Base-by-base conservation (phyloP, 2,797 vertebrate species). In the Argyrosomus regius region DNA sequence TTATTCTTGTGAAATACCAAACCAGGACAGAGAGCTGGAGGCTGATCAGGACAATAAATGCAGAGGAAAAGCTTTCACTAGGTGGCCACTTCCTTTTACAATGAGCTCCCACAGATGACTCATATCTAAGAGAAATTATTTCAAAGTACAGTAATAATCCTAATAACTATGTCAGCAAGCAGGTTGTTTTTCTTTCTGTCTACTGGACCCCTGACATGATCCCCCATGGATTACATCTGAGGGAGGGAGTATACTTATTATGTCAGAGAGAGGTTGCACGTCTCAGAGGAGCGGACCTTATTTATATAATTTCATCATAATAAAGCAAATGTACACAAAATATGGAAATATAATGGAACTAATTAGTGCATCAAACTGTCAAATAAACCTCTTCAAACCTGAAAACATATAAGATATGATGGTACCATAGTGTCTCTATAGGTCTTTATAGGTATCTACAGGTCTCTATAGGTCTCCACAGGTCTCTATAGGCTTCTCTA, bases 11-110 rank as follows among this genome's bases (percentile, higher is more conserved):
- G 10, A 63, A 56, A 20, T 17, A 48, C 28, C 22, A 13, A 9
- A 45, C 11, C 11, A 45, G 49, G 24, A 22, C 8, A 67, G 20
- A 43, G 17, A 54, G 28, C 49, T 56, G 24, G 43, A 52, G 43
- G 67, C 26, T 62, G 73, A 70, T 66, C 26, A 20, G 45, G 65
- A 60, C 13, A 46, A 28, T 72, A 22, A 50, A 77, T 64, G 64
- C 70, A 46, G 11, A 59, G 28, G 13, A 56, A 35, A 72, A 5
- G 17, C 9, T 3, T 43, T 60, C 48, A 49, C 5, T 41, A 28
- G 58, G 68, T 17, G 63, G 39, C 45, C 48, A 3, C 43, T 57
- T 22, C 16, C 16, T 50, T 28, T 24, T 35, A 54, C n/a, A 46
- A 26, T 10, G 26, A 70, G 35, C 66, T 2, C 49, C 61, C 10